phyloP scores from a whole-genome alignment of 1,140 invertebrate species.

The Bombyx mori region DNA sequence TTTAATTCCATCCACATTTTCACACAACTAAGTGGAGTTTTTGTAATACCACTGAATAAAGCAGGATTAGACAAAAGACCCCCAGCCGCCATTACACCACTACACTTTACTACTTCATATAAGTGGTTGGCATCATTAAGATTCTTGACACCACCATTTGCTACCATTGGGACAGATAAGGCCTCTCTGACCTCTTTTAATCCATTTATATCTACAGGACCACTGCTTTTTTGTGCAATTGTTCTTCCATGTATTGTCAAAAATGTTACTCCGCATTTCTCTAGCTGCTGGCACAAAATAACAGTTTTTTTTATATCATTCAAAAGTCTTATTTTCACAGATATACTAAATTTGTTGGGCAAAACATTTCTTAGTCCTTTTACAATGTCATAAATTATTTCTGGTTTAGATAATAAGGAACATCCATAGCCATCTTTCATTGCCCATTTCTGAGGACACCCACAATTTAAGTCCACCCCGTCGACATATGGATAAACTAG shows the following conservation, averaged over 20 bases:
- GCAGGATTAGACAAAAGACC: slow-evolving; percentile 93
- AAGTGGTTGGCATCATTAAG: slow-evolving; percentile 80
- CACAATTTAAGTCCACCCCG: slow-evolving; percentile 97
- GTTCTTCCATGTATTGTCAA: slow-evolving; percentile 93
- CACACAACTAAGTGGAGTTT: slow-evolving; percentile 84
- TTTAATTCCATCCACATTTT: slow-evolving; percentile 89
- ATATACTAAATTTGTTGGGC: slow-evolving; percentile 85
- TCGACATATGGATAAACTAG: slow-evolving; percentile 88
- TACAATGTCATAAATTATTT: slow-evolving; percentile 87
- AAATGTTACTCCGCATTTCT: slow-evolving; percentile 89
- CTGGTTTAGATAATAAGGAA: slow-evolving; percentile 85
- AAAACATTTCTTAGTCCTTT: slow-evolving; percentile 81
- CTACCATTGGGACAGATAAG: slow-evolving; percentile 86
- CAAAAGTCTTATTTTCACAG: slow-evolving; percentile 91
- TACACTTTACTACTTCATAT: slow-evolving; percentile 77
- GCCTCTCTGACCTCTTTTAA: slow-evolving; percentile 82
- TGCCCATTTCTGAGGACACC: slow-evolving; percentile 97
- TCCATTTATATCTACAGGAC: slow-evolving; percentile 82
- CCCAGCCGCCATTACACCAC: slow-evolving; percentile 91
- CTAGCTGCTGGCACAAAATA: slow-evolving; percentile 79
- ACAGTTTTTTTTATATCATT: slow-evolving; percentile 66
- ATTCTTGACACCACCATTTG: slow-evolving; percentile 90
- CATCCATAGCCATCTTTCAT: slow-evolving; percentile 92
- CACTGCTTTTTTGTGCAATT: slow-evolving; percentile 82
- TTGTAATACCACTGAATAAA: slow-evolving; percentile 80